A percentile compares a stretch with the other conserved stretches of the same genome.
Conservation (phyloP, 2,888 invertebrate species). For the Eilema sororculum region DNA sequence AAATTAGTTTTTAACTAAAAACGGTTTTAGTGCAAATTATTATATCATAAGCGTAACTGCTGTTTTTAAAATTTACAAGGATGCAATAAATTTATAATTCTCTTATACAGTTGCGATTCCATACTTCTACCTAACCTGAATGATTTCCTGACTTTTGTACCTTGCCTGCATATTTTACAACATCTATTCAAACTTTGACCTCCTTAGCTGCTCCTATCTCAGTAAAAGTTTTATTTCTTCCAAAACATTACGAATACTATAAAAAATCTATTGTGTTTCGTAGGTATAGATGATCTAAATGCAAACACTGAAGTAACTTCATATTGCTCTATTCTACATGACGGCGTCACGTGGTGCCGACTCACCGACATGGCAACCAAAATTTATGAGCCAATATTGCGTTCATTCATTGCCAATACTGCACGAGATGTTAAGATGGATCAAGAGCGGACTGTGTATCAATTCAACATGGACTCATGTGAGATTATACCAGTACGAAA, state of each 20-base stretch:
- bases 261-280: too few relatives aligned
- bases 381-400: conserved; percentile 37
- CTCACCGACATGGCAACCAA: conserved; percentile 22
- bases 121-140: background rate
- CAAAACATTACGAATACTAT: too few relatives aligned
- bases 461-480: background rate
- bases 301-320: background rate
- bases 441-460: background rate
- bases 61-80: background rate
- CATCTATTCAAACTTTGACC: background rate
- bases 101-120: background rate
- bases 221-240: too few relatives aligned
- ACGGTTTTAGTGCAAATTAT: background rate
- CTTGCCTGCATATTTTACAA: background rate
- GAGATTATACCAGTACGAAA: background rate
- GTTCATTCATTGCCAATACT: conserved; percentile 29
- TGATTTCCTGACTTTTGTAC: background rate
- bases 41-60: background rate
- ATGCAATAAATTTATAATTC: background rate
- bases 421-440: conserved; percentile 16
- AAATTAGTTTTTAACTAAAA: background rate
- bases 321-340: conserved; percentile 23
- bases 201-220: too few relatives aligned
- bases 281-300: background rate
- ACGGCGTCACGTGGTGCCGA: conserved; percentile 24